Conservation (phyloP, 2,113 vertebrate species). For the Vanacampus margaritifer region DNA sequence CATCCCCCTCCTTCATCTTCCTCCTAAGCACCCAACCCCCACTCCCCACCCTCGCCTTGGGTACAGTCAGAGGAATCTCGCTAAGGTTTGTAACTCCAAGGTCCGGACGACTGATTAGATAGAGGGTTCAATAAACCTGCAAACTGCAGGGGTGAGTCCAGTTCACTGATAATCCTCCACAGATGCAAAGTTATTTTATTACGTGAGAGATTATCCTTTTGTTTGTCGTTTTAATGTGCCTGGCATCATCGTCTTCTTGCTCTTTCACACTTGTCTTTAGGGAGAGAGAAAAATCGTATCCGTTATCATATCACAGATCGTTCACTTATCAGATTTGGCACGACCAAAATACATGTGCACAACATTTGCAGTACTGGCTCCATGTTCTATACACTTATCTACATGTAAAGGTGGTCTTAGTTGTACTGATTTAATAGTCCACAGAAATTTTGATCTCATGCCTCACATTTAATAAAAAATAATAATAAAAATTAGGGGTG, state of each 20-base stretch:
- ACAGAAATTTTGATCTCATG: not conserved
- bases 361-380: not conserved
- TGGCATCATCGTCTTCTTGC: not conserved
- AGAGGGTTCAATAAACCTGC: constrained; percentile 58
- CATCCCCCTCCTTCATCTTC: constrained; percentile 2
- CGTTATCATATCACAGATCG: not conserved
- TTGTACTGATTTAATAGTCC: not conserved
- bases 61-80: constrained; percentile 46
- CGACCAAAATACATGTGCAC: not conserved
- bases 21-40: constrained; percentile 1
- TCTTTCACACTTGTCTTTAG: not conserved
- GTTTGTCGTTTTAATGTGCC: not conserved
- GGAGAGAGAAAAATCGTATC: not conserved
- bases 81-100: constrained; percentile 58
- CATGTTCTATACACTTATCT: no score
- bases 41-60: not conserved
- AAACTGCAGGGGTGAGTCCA: constrained; percentile 41
- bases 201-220: not conserved
- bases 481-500: no score
- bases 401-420: no score
- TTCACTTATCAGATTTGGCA: constrained; percentile 5
- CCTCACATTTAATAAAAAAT: not conserved
- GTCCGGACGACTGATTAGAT: constrained; percentile 64
- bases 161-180: constrained; percentile 35
- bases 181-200: constrained; percentile 10